phyloP scores from a whole-genome alignment of 1,140 invertebrate species.

The Drosophila parabipectinata region DNA sequence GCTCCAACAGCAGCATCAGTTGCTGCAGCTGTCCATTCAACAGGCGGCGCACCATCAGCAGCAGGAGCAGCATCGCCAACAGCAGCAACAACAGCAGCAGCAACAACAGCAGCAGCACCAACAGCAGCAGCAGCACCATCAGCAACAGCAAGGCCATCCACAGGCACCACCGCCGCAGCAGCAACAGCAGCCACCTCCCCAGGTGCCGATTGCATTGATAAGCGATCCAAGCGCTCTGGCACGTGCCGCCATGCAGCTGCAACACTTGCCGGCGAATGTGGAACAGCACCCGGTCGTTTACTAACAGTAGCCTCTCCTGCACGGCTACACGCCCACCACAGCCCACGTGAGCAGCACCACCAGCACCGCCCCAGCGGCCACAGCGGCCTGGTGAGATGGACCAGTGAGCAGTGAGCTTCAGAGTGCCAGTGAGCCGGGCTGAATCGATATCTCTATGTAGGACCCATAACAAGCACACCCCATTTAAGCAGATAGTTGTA shows the following conservation, averaged over 20 bases:
- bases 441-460: conserved; percentile 29
- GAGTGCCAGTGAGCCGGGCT: conserved; percentile 30
- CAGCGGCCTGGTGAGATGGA: conserved; percentile 61
- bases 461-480: conserved; percentile 35
- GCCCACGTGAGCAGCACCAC: conserved; percentile 37
- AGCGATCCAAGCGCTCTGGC: conserved; percentile 78
- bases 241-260: conserved; percentile 79
- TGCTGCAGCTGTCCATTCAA: conserved; percentile 73
- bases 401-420: conserved; percentile 18
- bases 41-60: conserved; percentile 77
- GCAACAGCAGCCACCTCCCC: conserved; percentile 68
- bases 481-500: conserved; percentile 72
- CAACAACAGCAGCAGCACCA: conserved; percentile 65
- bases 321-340: conserved; percentile 60
- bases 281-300: conserved; percentile 83
- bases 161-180: conserved; percentile 67
- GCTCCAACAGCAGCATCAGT: conserved; percentile 66
- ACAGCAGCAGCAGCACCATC: conserved; percentile 56
- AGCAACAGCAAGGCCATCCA: conserved; percentile 50
- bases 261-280: conserved; percentile 80
- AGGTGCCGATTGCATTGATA: conserved; percentile 79
- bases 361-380: conserved; percentile 36
- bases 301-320: conserved; percentile 81
- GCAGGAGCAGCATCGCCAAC: conserved; percentile 66
- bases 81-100: conserved; percentile 68